Evolutionary conservation across 1,140 invertebrate genomes (phyloP), one percentile per base, ranked within the genome.

Genomic region (Drosophila ogumai): DNA sequence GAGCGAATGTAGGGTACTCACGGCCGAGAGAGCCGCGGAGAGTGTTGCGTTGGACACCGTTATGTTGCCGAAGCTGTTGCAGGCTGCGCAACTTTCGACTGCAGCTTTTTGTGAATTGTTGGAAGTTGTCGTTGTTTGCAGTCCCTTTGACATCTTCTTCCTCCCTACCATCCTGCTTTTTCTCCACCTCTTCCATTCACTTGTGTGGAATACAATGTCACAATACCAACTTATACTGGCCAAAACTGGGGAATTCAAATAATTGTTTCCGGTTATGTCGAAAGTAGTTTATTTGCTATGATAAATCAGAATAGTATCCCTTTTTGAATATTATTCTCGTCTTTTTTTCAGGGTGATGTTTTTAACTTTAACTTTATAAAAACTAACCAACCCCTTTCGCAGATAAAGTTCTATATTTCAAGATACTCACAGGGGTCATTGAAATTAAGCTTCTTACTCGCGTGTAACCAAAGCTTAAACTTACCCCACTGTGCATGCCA

Each of bases 1-100:
- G 74, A 71, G 61, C 71, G 65, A 90, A 88, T 88, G 77, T 88
- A 81, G 85, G 85, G 85, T 85, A 88, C 63, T 85, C 72, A 73
- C 55, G 60, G 67, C 46, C 65, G 75, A 55, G 52, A 55, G 52
- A 80, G 43, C 41, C 36, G 8, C 36, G 55, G 36, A 58, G 59
- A 79, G 49, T 55, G 52, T 25, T 52, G 49, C 34, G 49, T 36
- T 47, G 66, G 50, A 43, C 46, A 54, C 52, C 75, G 71, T 79
- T 84, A 44, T 52, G 50, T 84, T 67, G 36, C 36, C 56, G 40
- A 61, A 47, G 67, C 58, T 61, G 38, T 56, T 77, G 60, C 59
- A 64, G 79, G 63, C 79, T 85, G 82, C 82, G 78, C 81, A 86
- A 65, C 56, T 84, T 72, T 43, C 40, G 41, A 68, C 64, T 85